Percentiles rank a stretch among this genome's conserved stretches.
Conservation (phyloP, 2,797 vertebrate genomes). For the Hippoglossus hippoglossus region DNA sequence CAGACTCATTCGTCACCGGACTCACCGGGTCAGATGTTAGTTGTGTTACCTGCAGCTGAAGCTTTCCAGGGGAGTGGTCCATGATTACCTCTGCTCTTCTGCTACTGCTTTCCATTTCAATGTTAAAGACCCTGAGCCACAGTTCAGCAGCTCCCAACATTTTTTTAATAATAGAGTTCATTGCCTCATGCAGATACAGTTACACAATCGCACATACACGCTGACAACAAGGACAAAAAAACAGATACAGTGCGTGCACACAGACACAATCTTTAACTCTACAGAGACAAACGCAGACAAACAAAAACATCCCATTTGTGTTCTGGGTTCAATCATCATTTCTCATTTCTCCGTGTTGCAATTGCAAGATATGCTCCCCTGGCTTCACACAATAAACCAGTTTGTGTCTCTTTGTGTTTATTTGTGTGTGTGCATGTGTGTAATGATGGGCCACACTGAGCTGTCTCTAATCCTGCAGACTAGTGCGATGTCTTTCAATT, state of each 20-base stretch:
- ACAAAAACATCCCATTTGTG: conserved; percentile 40
- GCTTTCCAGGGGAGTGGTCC: conserved; percentile 29
- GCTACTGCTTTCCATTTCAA: conserved; percentile 49
- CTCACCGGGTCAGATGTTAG: conserved; percentile 53
- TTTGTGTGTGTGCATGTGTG: conserved; percentile 36
- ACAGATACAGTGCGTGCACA: background rate
- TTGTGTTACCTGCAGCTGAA: conserved; percentile 44
- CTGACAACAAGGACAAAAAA: conserved; percentile 8
- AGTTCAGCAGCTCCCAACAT: background rate
- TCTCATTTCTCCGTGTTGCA: conserved; percentile 33
- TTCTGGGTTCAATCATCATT: conserved; percentile 48
- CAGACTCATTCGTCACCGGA: conserved; percentile 10
- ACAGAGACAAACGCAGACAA: background rate
- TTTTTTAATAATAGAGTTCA: conserved; percentile 17
- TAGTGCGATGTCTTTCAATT: conserved; percentile 67
- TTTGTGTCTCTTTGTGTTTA: conserved; percentile 9
- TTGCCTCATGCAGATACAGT: background rate
- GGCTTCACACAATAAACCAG: conserved; percentile 25
- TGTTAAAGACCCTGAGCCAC: conserved; percentile 43
- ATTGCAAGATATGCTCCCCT: conserved; percentile 25
- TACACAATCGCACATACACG: background rate
- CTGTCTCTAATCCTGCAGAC: conserved; percentile 51
- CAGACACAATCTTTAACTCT: background rate
- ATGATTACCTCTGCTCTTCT: conserved; percentile 71
- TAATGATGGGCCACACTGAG: conserved; percentile 21